A percentile compares a stretch with the other conserved stretches of the same genome.
Conservation (phyloP, 2,888 invertebrate genomes). For the Thumatha senex region DNA sequence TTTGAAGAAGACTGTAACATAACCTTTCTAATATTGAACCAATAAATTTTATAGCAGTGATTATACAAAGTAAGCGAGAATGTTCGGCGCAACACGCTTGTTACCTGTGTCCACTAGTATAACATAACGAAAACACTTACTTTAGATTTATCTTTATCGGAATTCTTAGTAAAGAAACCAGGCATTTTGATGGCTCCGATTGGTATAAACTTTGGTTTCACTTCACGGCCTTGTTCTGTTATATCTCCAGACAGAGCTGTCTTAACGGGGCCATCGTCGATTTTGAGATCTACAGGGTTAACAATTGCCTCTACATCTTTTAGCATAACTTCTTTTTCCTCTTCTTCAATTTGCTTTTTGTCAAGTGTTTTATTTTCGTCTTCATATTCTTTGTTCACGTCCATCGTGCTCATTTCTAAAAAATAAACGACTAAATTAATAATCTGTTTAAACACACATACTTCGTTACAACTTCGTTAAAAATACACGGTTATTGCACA, state of each 20-base stretch:
- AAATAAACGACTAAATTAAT: not conserved
- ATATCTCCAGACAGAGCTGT: constrained; percentile 81
- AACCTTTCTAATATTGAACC: no score
- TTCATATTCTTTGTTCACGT: constrained; percentile 71
- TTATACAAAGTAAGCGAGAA: not conserved
- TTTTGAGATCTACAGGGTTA: constrained; percentile 73
- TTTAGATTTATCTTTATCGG: constrained; percentile 89
- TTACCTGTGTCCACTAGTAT: no score
- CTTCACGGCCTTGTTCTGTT: constrained; percentile 88
- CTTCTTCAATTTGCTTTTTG: constrained; percentile 86
- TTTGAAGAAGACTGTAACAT: no score
- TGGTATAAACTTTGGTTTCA: constrained; percentile 91
- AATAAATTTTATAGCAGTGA: not conserved
- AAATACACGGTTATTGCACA: no score
- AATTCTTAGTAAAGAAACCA: constrained; percentile 91
- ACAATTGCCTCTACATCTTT: constrained; percentile 82
- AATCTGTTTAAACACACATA: not conserved
- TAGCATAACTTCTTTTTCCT: constrained; percentile 84
- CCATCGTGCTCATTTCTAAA: constrained; percentile 57
- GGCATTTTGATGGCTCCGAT: constrained; percentile 95
- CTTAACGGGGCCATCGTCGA: constrained; percentile 74
- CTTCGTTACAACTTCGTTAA: no score
- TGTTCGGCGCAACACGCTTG: no score
- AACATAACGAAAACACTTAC: constrained; percentile 54
- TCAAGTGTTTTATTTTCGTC: constrained; percentile 80